phyloP scores from a whole-genome alignment of 2,797 vertebrate genomes.

The Artibeus jamaicensis region DNA sequence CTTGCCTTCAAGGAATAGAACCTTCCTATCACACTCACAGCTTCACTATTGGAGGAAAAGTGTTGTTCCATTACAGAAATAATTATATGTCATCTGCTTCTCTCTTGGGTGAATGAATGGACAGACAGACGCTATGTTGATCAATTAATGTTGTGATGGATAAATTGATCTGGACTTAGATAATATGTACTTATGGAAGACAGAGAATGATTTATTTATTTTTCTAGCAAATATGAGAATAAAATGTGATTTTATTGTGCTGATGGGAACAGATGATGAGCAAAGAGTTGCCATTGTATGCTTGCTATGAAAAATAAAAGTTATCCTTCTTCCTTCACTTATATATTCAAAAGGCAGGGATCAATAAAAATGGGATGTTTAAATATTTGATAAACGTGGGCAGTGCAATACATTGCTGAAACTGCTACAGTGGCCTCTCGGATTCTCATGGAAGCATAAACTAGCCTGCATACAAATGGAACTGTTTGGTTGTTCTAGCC shows the following conservation, averaged over 20 bases:
- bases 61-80: conserved; percentile 63
- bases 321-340: conserved; percentile 61
- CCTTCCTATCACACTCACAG: conserved; percentile 68
- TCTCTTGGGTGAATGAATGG: conserved; percentile 62
- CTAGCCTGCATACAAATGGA: conserved; percentile 59
- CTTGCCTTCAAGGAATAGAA: conserved; percentile 72
- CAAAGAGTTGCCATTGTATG: conserved; percentile 42
- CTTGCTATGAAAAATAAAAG: neutral
- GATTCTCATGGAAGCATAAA: conserved; percentile 58
- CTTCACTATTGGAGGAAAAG: conserved; percentile 63
- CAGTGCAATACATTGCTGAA: conserved; percentile 42
- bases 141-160: conserved; percentile 70
- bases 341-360: conserved; percentile 53
- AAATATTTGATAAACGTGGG: conserved; percentile 73
- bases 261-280: conserved; percentile 28
- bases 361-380: conserved; percentile 58
- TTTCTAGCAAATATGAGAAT: conserved; percentile 43
- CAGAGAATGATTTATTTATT: conserved; percentile 53
- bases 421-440: conserved; percentile 40
- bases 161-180: conserved; percentile 73
- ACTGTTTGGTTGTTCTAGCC: conserved; percentile 33
- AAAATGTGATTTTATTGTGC: conserved; percentile 33
- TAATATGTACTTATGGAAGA: conserved; percentile 63
- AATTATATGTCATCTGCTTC: conserved; percentile 61
- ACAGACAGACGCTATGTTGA: conserved; percentile 56